Evolutionary conservation across 2,888 invertebrate genomes (phyloP).

Genomic region (Ectemnius continuus): DNA sequence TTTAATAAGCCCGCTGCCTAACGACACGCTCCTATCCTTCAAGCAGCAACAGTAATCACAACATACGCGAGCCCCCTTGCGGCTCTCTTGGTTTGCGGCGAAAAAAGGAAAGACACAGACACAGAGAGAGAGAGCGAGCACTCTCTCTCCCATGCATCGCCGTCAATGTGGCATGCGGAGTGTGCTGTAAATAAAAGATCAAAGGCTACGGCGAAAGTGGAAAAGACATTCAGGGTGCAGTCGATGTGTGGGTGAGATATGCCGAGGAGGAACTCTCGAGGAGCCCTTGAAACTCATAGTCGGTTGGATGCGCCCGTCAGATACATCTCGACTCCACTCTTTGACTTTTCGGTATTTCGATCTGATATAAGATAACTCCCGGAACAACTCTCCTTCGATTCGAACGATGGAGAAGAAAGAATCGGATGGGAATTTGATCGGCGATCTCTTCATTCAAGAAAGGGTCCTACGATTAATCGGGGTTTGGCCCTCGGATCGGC

Average conservation of each 20-base stretch:
- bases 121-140: too few relatives aligned
- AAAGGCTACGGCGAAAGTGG: slow-evolving; percentile 29
- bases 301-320: too few relatives aligned
- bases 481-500: slow-evolving; percentile 39
- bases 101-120: not conserved
- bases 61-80: too few relatives aligned
- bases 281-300: too few relatives aligned
- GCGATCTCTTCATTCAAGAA: slow-evolving; percentile 25
- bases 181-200: slow-evolving; percentile 55
- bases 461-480: slow-evolving; percentile 42
- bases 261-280: too few relatives aligned
- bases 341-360: too few relatives aligned
- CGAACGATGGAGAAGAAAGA: not conserved
- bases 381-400: too few relatives aligned
- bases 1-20: not conserved
- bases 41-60: not conserved
- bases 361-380: too few relatives aligned
- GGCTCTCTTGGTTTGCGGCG: too few relatives aligned
- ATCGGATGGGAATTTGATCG: not conserved
- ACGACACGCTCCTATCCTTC: not conserved
- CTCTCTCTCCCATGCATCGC: not conserved
- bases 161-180: not conserved
- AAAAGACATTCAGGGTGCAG: too few relatives aligned
- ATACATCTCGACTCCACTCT: too few relatives aligned
- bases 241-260: too few relatives aligned